Evolutionary conservation across 2,797 vertebrate genomes (phyloP), one percentile per base, ranked within the genome.

Genomic region (Natrix natrix): DNA sequence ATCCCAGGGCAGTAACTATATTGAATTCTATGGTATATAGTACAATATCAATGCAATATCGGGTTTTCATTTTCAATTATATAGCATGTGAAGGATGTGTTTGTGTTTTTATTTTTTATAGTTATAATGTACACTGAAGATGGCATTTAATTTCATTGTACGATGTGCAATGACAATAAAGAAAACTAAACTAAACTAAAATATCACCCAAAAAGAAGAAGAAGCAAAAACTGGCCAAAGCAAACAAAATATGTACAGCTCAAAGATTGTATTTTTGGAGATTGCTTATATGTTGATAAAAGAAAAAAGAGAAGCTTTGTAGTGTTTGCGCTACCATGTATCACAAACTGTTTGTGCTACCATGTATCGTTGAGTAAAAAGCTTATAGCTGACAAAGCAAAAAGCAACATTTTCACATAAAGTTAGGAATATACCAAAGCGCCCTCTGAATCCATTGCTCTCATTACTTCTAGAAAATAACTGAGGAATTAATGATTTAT

Each of bases 251-350:
- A 16, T 11, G 13, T 28, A 83, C 8, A 87, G 43, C 56, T n/a
- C 43, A 78, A 74, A 92, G 32, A 12, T 57, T 74, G 37, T 2
- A 13, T 5, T 6, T 32, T 92, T 94, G 14, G 16, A 37, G 14
- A 37, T 89, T 93, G 24, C 52, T 13, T 55, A 8, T 92, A 52
- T 60, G 69, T 89, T 0, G 0, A 66, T 93, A 86, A 78, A 95
- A 88, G 90, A 28, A 17, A 94, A 93, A 26, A 28, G 59, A 59
- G 55, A 93, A 89, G 52, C 74, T 74, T 13, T 92, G 24, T 0
- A 56, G 0, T 0, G 87, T 92, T 13, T 78, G n/a, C 55, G 2
- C 43, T 43, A 43, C 43, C 43, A 43, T 43, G 43, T 43, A 43
- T 43, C 43, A 43, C 2, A 43, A 43, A 43, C 43, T 43, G 43